These are phyloP conservation scores for Cynaeus angustus DNA, from an alignment of 2,888 invertebrate species.

Conservation along the genomic window DNA sequence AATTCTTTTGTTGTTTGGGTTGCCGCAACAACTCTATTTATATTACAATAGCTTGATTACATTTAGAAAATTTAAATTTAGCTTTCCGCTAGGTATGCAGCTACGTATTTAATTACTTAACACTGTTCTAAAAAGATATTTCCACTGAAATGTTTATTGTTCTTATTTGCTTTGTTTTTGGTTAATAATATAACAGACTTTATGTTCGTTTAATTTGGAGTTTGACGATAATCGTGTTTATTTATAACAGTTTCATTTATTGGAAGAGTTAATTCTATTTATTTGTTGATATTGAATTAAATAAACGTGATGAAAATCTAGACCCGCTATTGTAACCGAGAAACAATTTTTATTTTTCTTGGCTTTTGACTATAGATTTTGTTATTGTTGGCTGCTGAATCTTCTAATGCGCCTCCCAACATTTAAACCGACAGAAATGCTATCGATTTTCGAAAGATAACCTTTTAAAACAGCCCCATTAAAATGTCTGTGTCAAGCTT, in stretches of 20 bases:
- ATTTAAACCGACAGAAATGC: no score
- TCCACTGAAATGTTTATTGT: constrained; percentile 1
- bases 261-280: no score
- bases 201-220: not conserved
- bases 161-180: constrained; percentile 3
- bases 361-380: no score
- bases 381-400: no score
- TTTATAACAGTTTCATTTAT: no score
- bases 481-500: constrained; percentile 19
- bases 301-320: no score
- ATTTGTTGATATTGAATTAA: no score
- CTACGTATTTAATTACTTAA: constrained; percentile 37
- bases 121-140: not conserved
- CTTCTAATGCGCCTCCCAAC: no score
- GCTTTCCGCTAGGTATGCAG: constrained; percentile 39
- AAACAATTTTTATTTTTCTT: no score
- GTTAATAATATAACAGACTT: not conserved
- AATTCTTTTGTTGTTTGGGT: constrained; percentile 33
- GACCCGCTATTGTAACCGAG: no score
- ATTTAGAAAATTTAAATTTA: constrained; percentile 48
- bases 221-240: no score
- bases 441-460: not conserved
- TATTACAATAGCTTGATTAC: constrained; percentile 48
- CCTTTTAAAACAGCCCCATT: not conserved
- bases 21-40: constrained; percentile 42